Conservation (phyloP, 2,797 vertebrate genomes). For the Enteromius radiatus region DNA sequence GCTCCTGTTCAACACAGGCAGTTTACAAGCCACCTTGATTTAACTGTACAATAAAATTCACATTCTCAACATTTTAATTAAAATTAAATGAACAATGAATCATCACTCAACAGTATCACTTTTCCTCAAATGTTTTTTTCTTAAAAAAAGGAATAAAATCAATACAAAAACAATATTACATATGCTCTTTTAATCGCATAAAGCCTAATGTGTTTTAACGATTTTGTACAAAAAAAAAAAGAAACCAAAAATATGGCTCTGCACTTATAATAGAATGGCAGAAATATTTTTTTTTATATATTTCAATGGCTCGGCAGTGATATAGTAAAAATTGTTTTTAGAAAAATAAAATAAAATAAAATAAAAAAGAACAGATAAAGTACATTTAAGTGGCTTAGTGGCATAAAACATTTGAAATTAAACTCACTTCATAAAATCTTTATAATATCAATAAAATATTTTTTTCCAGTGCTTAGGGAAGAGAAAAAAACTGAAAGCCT, state of each 20-base stretch:
- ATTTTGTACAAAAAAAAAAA: conserved; percentile 59
- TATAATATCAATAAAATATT: conserved; percentile 76
- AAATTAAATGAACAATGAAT: conserved; percentile 69
- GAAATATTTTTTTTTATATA: conserved; percentile 62
- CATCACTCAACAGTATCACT: conserved; percentile 61
- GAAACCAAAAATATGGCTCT: conserved; percentile 55
- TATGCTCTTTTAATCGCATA: conserved; percentile 67
- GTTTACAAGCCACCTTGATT: conserved; percentile 55
- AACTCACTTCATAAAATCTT: conserved; percentile 74
- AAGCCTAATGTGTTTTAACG: conserved; percentile 68
- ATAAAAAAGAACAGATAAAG: conserved; percentile 64
- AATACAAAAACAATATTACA: conserved; percentile 75
- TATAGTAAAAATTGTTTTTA: conserved; percentile 47
- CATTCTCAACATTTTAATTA: conserved; percentile 70
- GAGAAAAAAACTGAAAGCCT: conserved; percentile 67
- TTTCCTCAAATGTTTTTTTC: conserved; percentile 66
- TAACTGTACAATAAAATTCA: conserved; percentile 69
- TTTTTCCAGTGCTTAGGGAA: conserved; percentile 81
- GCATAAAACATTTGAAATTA: conserved; percentile 76
- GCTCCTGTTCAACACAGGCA: conserved; percentile 42
- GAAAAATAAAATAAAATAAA: conserved; percentile 71
- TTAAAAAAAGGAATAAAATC: conserved; percentile 66
- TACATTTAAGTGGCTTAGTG: conserved; percentile 80
- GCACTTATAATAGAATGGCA: conserved; percentile 58
- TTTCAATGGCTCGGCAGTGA: conserved; percentile 67